Base-by-base conservation (phyloP, 53 echinoderm and acorn worm genomes). In the Arbacia lixula region DNA sequence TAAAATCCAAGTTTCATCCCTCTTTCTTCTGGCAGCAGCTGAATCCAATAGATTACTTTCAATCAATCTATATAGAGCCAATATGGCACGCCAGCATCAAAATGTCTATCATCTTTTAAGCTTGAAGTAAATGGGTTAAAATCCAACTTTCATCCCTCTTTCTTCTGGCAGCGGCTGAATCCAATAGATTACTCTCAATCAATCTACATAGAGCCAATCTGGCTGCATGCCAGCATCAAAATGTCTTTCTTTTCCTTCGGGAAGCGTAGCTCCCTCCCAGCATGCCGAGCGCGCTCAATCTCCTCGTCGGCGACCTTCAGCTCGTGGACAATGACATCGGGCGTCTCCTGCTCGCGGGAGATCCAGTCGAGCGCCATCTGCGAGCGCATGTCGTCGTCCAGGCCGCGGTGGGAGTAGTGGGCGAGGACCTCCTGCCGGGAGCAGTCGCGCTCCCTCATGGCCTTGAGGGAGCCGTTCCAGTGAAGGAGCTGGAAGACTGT, bases 281-380 rank as follows among this genome's bases (percentile, higher is more conserved):
- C 98, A n/a, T 94, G 66, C 24, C 98, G 72, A 4, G 98, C 94
- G 2, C 60, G 66, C 78, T 98, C 94, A 22, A 98, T 98, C 81
- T 94, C 98, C 27, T 84, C 86, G 27, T 98, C 93, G 1, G 98
- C 88, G 51, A 81, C 68, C 16, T 87, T 84, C 24, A 98, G 87
- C 84, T 94, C 92, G 35, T 84, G 62, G 32, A 90, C 86, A 78
- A 98, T 98, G 86, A 92, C 75, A 25, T 87, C 88, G 5, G 75
- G 46, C n/a, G 87, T 84, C 84, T 98, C 98, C 88, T 98, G 98
- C 72, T 98, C 98, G 21, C 98, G 66, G 1, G 98, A 98, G 79
- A 98, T 94, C 98, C 98, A 98, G 85, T 98, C 98, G 16, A 98
- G 91, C 12, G 98, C 98, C 98, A 98, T 98, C 92, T 98, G 98